A percentile compares a stretch with the other conserved stretches of the same genome.
phyloP scores from a whole-genome alignment of 2,888 invertebrate species.

The Cotesia congregata region DNA sequence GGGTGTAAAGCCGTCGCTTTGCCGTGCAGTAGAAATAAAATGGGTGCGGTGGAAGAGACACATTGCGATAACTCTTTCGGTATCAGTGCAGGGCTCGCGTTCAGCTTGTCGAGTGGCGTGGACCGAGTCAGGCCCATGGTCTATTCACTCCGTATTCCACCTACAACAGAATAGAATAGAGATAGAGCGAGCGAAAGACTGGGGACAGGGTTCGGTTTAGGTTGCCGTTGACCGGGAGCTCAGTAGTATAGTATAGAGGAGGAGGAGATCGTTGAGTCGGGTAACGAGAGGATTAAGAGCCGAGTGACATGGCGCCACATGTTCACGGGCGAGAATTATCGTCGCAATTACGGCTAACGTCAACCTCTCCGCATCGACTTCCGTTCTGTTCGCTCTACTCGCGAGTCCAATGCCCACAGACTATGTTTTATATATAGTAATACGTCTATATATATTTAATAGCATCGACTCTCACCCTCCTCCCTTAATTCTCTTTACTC shows the following conservation, averaged over 20 bases:
- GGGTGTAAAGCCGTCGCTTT: slow-evolving; percentile 12
- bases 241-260: slow-evolving; percentile 31
- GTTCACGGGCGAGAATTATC: slow-evolving; percentile 51
- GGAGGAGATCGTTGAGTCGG: slow-evolving; percentile 43
- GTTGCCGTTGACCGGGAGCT: not conserved
- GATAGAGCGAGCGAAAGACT: slow-evolving; percentile 34
- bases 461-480: slow-evolving; percentile 37
- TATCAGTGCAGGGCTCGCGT: slow-evolving; percentile 37
- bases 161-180: not conserved
- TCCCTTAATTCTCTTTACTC: slow-evolving; percentile 13
- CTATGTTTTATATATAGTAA: slow-evolving; percentile 23
- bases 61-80: slow-evolving; percentile 46
- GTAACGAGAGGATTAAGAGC: slow-evolving; percentile 50
- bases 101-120: slow-evolving; percentile 12
- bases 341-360: slow-evolving; percentile 52
- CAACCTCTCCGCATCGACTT: slow-evolving; percentile 43
- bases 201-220: slow-evolving; percentile 10
- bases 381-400: slow-evolving; percentile 23
- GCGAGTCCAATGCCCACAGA: slow-evolving; percentile 29
- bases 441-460: not conserved
- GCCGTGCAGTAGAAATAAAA: slow-evolving; percentile 11
- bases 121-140: not conserved
- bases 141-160: too few species aligned
- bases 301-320: slow-evolving; percentile 49
- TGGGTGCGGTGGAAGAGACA: slow-evolving; percentile 26